phyloP scores from a whole-genome alignment of 2,888 invertebrate species.

The Cryptophagus acutangulus region DNA sequence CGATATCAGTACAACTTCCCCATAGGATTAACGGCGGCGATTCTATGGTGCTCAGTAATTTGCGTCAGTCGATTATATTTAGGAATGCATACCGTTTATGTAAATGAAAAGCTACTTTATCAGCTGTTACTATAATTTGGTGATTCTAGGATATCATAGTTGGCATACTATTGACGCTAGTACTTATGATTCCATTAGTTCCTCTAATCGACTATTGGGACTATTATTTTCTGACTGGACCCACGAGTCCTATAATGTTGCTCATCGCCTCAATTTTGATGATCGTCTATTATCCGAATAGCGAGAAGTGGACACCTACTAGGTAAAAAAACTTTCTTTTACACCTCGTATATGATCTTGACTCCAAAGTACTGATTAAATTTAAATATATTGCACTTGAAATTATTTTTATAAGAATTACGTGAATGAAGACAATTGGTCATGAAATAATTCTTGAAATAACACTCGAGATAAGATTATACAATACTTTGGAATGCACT shows the following conservation, averaged over 20 bases:
- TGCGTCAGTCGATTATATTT: conserved; percentile 83
- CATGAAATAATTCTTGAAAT: too few relatives aligned
- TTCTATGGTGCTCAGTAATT: conserved; percentile 69
- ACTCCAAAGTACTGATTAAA: too few relatives aligned
- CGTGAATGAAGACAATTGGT: too few relatives aligned
- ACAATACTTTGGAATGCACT: too few relatives aligned
- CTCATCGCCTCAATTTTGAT: conserved; percentile 61
- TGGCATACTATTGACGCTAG: conserved; percentile 64
- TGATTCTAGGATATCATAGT: conserved; percentile 80
- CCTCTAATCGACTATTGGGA: conserved; percentile 73
- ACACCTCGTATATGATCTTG: background rate
- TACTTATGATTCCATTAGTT: conserved; percentile 66
- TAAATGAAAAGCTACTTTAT: conserved; percentile 37
- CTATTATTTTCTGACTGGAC: conserved; percentile 62
- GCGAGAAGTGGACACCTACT: conserved; percentile 86
- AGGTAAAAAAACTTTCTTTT: too few relatives aligned
- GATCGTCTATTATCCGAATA: conserved; percentile 74
- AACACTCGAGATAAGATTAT: too few relatives aligned
- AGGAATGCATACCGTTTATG: conserved; percentile 89
- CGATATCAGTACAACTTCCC: conserved; percentile 68
- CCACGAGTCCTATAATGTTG: conserved; percentile 61
- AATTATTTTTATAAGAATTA: too few relatives aligned
- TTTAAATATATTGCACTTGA: too few relatives aligned
- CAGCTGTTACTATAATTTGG: conserved; percentile 27
- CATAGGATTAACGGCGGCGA: conserved; percentile 56